A percentile compares a stretch with the other conserved stretches of the same genome.
Evolutionary conservation across 2,113 vertebrate species (phyloP).

Genomic region (Heptranchias perlo): DNA sequence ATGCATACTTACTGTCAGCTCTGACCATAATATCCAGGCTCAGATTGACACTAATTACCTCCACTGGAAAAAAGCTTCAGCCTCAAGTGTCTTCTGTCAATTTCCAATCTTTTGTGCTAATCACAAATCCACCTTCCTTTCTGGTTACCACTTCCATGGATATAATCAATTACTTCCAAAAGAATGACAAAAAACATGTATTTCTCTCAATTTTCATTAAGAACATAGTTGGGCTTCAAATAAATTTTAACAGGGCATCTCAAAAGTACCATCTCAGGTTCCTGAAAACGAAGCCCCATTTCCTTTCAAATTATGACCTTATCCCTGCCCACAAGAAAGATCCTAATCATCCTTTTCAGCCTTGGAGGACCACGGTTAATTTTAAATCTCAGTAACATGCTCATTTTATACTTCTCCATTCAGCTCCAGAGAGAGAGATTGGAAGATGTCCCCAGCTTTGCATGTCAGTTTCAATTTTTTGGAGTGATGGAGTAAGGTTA

Average conservation of each 20-base stretch:
- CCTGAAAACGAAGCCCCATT: not conserved
- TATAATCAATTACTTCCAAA: not conserved
- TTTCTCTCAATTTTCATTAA: not conserved
- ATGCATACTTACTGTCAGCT: constrained; percentile 5
- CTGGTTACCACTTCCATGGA: not conserved
- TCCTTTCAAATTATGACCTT: too few species aligned
- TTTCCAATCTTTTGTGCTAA: not conserved
- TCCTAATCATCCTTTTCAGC: not conserved
- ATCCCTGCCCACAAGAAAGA: not conserved
- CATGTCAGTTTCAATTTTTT: not conserved
- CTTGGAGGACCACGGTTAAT: not conserved
- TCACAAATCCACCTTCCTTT: not conserved
- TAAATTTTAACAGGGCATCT: not conserved
- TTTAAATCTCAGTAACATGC: not conserved
- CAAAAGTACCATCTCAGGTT: not conserved
- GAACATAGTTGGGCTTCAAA: not conserved
- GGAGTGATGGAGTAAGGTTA: not conserved
- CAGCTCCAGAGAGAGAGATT: not conserved
- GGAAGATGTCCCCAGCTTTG: not conserved
- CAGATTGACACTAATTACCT: constrained; percentile 24
- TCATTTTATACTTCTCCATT: not conserved
- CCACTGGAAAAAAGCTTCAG: not conserved
- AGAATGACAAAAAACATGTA: not conserved
- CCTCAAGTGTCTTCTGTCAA: not conserved
- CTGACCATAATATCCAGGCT: not conserved